phyloP scores from a whole-genome alignment of 2,797 vertebrate species.

The Sebastiscus tertius region DNA sequence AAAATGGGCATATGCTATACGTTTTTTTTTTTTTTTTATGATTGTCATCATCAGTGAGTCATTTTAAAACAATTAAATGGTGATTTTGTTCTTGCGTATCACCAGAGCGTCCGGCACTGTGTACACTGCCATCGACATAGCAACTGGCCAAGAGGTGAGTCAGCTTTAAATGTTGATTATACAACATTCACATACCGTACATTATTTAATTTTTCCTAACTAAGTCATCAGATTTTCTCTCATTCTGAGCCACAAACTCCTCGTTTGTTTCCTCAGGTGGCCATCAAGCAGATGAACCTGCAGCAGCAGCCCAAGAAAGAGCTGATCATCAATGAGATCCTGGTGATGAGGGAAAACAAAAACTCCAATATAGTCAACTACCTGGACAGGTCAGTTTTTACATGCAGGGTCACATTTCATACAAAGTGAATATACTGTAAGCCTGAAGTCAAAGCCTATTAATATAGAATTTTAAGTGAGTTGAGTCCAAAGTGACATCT shows the following conservation, averaged over 20 bases:
- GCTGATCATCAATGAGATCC: conserved; percentile 99
- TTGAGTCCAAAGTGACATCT: neutral
- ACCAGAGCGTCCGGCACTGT: conserved; percentile 95
- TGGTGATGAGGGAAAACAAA: conserved; percentile 99
- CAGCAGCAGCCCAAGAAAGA: conserved; percentile 99
- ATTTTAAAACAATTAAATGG: neutral
- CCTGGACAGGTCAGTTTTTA: conserved; percentile 92
- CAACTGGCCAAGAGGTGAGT: conserved; percentile 95
- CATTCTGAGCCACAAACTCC: neutral
- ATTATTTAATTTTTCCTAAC: neutral
- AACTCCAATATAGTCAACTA: conserved; percentile 99
- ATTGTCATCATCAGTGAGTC: neutral
- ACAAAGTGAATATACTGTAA: no score
- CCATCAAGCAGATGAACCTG: conserved; percentile 99
- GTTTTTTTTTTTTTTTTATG: no score
- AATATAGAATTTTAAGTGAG: neutral
- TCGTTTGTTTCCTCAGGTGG: conserved; percentile 85
- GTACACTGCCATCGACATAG: conserved; percentile 97
- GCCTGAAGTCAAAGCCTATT: neutral
- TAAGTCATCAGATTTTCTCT: neutral
- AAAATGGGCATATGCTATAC: neutral
- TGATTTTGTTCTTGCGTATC: conserved; percentile 46
- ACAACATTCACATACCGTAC: neutral
- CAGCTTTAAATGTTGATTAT: neutral
- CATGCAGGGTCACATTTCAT: neutral